phyloP scores from a whole-genome alignment of 2,888 invertebrate species.

The Cancer borealis region DNA sequence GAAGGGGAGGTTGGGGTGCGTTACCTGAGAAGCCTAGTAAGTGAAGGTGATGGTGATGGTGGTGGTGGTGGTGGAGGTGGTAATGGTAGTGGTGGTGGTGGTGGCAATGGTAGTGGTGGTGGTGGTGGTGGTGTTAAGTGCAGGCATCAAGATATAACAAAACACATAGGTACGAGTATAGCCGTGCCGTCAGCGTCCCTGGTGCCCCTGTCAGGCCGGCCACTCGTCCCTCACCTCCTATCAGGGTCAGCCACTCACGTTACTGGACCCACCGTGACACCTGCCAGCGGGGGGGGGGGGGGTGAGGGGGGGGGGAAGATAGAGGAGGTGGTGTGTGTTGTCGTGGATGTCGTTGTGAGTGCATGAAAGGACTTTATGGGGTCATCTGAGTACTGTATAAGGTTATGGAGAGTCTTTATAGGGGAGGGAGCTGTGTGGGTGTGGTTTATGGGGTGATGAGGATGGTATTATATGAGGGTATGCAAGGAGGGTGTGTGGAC shows the following conservation, averaged over 20 bases:
- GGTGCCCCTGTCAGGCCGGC: too few species aligned
- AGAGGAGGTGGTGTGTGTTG: not conserved
- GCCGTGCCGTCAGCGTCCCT: not conserved
- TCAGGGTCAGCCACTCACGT: not conserved
- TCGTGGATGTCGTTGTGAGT: not conserved
- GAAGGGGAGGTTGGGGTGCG: not conserved
- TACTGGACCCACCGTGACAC: not conserved
- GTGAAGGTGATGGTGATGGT: not conserved
- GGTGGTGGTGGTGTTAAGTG: not conserved
- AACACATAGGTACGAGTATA: not conserved
- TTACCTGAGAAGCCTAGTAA: slow-evolving; percentile 11
- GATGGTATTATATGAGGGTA: not conserved
- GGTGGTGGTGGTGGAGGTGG: not conserved
- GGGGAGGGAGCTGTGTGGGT: too few species aligned
- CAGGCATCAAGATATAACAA: not conserved
- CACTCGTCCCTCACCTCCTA: not conserved
- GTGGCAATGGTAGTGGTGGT: not conserved
- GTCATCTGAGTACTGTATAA: not conserved
- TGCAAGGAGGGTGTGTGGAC: too few species aligned
- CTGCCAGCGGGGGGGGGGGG: not conserved
- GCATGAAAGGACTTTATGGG: not conserved
- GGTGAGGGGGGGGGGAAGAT: not conserved
- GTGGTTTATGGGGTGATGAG: not conserved
- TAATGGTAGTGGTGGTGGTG: not conserved
- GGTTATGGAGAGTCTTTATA: not conserved